phyloP scores from a whole-genome alignment of 2,797 vertebrate genomes.

The Erethizon dorsatum region DNA sequence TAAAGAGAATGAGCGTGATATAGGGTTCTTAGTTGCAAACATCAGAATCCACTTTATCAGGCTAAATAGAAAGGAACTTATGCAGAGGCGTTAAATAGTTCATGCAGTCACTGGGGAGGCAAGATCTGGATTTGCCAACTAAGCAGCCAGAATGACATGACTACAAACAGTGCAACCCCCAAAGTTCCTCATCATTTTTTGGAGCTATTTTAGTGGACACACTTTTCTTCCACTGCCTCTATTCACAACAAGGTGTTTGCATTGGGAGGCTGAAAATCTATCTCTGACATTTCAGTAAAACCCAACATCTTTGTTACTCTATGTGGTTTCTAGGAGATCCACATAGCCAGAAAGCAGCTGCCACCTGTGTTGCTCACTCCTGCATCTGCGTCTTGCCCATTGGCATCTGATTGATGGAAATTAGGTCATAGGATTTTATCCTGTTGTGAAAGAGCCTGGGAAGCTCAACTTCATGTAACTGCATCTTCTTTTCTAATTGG shows the following conservation, averaged over 20 bases:
- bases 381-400: not conserved
- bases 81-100: not conserved
- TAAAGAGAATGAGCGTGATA: not conserved
- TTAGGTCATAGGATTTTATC: not conserved
- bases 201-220: not conserved
- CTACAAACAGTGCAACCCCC: not conserved
- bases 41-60: not conserved
- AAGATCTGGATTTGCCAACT: not conserved
- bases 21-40: not conserved
- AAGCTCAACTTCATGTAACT: conserved; percentile 6
- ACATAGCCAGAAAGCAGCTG: not conserved
- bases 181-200: not conserved
- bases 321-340: not conserved
- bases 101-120: not conserved
- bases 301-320: not conserved
- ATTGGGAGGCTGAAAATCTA: not conserved
- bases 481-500: conserved; percentile 49
- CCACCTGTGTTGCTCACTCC: not conserved
- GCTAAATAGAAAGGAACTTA: not conserved
- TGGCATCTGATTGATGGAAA: not conserved
- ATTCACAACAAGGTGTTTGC: not conserved
- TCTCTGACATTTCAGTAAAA: not conserved
- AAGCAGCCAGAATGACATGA: not conserved
- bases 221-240: not conserved
- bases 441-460: not conserved